Percentiles rank a stretch among this genome's conserved stretches.
Evolutionary conservation across 2,888 invertebrate genomes (phyloP).

Genomic region (Chrysopilus asiliformis): DNA sequence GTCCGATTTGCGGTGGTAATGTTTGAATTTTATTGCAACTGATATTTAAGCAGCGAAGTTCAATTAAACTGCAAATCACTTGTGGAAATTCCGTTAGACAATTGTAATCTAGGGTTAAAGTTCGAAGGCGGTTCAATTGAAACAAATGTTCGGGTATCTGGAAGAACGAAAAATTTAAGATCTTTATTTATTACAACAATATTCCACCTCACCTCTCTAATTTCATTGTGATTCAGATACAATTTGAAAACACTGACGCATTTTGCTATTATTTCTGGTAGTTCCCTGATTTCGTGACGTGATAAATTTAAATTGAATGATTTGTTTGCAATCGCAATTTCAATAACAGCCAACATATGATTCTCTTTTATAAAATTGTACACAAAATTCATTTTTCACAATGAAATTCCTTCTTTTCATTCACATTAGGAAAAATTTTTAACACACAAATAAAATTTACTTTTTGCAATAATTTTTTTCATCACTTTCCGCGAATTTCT

Average conservation of each 20-base stretch:
- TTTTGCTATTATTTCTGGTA: slow-evolving; percentile 44
- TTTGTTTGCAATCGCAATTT: slow-evolving; percentile 46
- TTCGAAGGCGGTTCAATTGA: slow-evolving; percentile 43
- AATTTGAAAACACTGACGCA: slow-evolving; percentile 46
- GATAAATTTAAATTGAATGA: slow-evolving; percentile 47
- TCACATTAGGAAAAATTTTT: too few relatives aligned
- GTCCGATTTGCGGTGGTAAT: slow-evolving; percentile 46
- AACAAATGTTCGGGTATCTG: slow-evolving; percentile 39
- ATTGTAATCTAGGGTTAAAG: slow-evolving; percentile 53
- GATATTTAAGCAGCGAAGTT: slow-evolving; percentile 47
- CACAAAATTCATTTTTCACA: slow-evolving; percentile 45
- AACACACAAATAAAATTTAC: too few relatives aligned
- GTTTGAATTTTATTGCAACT: slow-evolving; percentile 50
- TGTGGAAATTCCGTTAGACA: slow-evolving; percentile 45
- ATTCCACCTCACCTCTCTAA: slow-evolving; percentile 34
- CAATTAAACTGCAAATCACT: slow-evolving; percentile 44
- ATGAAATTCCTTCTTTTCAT: too few relatives aligned
- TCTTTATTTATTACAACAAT: not conserved
- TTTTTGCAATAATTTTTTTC: too few relatives aligned
- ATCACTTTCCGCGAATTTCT: too few relatives aligned
- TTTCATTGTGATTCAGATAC: slow-evolving; percentile 50
- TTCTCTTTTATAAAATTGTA: slow-evolving; percentile 55
- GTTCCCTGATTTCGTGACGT: slow-evolving; percentile 47
- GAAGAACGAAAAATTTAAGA: slow-evolving; percentile 4
- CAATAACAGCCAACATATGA: slow-evolving; percentile 51